phyloP scores from a whole-genome alignment of 2,113 vertebrate species.

The Chamaetylas fuelleborni region DNA sequence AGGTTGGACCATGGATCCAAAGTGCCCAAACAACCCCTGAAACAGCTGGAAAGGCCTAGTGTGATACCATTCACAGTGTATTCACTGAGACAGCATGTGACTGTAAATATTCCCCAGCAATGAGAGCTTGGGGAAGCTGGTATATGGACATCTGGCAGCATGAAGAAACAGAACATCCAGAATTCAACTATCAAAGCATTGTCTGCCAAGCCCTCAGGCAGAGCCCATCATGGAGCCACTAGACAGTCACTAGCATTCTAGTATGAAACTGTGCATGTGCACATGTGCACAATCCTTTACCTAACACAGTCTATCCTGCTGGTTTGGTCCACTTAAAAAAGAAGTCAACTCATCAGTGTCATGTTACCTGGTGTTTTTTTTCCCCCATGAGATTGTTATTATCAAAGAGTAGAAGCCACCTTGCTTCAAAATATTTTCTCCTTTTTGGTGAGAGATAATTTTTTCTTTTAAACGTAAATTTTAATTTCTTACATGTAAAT shows the following conservation, averaged over 20 bases:
- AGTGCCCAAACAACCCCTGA: not conserved
- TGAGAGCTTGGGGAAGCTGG: not conserved
- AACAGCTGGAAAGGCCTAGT: not conserved
- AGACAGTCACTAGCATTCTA: not conserved
- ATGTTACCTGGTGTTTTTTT: not conserved
- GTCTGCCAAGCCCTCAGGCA: not conserved
- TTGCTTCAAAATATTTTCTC: not conserved
- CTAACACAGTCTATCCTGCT: not conserved
- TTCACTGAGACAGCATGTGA: not conserved
- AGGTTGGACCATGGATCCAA: not conserved
- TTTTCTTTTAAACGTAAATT: not conserved
- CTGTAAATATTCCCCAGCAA: not conserved
- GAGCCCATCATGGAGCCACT: accelerated
- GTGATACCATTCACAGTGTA: accelerated
- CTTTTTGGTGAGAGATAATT: not conserved
- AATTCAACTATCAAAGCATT: not conserved
- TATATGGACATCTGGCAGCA: not conserved
- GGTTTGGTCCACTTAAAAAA: not conserved
- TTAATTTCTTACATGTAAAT: not conserved
- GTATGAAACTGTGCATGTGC: not conserved
- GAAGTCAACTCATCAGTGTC: not conserved
- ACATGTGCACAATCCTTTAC: not conserved
- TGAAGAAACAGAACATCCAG: not conserved
- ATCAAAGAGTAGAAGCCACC: not conserved
- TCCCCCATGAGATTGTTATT: not conserved